Evolutionary conservation across 2,888 invertebrate species (phyloP).

Genomic region (Sarcophaga rosellei): DNA sequence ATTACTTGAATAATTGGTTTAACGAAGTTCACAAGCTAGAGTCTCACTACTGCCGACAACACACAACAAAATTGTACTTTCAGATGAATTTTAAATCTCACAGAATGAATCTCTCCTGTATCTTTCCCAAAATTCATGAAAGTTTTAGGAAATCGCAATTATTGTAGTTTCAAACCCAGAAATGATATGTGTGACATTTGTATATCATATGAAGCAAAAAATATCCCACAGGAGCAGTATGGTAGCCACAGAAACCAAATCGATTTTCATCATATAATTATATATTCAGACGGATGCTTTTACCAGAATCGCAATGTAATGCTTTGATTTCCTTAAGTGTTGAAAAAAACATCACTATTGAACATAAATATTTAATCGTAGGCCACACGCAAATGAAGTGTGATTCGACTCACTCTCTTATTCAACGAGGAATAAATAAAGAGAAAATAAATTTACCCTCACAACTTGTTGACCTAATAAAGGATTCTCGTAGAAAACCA

Average conservation of each 20-base stretch:
- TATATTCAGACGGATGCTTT: slow-evolving; percentile 3
- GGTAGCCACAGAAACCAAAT: no score
- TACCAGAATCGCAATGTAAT: neutral
- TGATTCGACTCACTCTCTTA: no score
- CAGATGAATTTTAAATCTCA: no score
- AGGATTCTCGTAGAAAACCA: slow-evolving; percentile 9
- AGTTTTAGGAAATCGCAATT: no score
- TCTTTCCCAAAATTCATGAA: no score
- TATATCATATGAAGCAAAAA: neutral
- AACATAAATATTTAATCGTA: slow-evolving; percentile 15
- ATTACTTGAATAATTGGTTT: no score
- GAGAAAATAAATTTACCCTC: slow-evolving; percentile 6
- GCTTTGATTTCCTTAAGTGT: slow-evolving; percentile 10
- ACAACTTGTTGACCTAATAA: neutral
- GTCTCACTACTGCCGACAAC: no score
- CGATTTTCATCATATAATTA: neutral
- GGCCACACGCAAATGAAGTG: no score
- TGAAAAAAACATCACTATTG: neutral
- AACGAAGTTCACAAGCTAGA: no score
- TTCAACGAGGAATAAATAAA: no score
- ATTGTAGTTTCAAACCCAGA: neutral
- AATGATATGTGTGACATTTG: slow-evolving; percentile 5
- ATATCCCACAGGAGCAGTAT: neutral
- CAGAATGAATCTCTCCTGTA: no score
- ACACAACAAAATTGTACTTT: no score